Conservation (phyloP, 2,113 vertebrate species). For the Halichoeres trimaculatus region DNA sequence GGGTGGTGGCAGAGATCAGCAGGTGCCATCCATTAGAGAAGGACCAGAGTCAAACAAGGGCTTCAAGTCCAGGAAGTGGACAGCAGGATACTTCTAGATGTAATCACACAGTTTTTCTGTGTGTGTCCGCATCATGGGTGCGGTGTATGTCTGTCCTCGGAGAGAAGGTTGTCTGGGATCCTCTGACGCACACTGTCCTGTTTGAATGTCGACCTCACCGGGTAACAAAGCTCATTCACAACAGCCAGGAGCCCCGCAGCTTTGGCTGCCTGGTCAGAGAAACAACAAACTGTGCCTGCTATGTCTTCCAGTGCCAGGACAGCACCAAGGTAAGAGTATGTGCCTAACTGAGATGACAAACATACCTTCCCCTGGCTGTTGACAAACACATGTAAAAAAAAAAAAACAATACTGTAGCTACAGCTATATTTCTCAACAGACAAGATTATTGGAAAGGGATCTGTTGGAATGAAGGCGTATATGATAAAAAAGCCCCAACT, state of each 20-base stretch:
- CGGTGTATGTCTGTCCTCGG: slow-evolving; percentile 83
- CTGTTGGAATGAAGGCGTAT: too few species aligned
- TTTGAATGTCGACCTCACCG: slow-evolving; percentile 91
- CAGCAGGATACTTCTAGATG: neutral
- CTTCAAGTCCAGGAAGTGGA: neutral
- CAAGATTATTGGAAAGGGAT: neutral
- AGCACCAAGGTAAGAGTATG: slow-evolving; percentile 87
- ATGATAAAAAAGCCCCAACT: neutral
- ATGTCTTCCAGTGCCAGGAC: slow-evolving; percentile 92
- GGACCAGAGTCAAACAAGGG: slow-evolving; percentile 36
- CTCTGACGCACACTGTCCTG: slow-evolving; percentile 86
- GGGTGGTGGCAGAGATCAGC: slow-evolving; percentile 94
- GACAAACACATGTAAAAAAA: neutral
- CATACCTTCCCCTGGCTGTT: neutral
- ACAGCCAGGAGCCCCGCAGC: slow-evolving; percentile 92
- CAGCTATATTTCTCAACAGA: neutral
- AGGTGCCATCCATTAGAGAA: slow-evolving; percentile 61
- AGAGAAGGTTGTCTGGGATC: slow-evolving; percentile 86
- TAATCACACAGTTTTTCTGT: slow-evolving; percentile 81
- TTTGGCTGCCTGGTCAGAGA: slow-evolving; percentile 92
- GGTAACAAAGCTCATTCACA: slow-evolving; percentile 92
- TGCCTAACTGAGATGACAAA: neutral
- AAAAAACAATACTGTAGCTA: neutral
- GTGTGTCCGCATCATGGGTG: slow-evolving; percentile 83
- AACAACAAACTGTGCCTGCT: slow-evolving; percentile 84